Evolutionary conservation across 2,797 vertebrate genomes (phyloP).

Genomic region (Rhodeus uyekii): DNA sequence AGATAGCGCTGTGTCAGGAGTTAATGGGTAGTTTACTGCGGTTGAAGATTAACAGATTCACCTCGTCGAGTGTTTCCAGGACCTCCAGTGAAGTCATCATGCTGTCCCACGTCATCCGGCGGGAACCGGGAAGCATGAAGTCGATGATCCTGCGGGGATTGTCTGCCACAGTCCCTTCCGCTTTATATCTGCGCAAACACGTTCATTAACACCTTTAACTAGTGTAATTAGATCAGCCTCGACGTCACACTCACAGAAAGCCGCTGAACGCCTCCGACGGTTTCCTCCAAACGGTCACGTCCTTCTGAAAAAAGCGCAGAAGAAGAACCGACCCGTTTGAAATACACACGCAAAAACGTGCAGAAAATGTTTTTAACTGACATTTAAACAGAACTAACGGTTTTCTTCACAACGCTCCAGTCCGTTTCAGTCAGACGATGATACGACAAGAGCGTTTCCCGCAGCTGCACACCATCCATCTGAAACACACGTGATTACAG

Average conservation of each 20-base stretch:
- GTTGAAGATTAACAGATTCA: slow-evolving; percentile 54
- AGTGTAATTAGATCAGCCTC: no score
- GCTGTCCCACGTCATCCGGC: slow-evolving; percentile 82
- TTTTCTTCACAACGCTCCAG: slow-evolving; percentile 57
- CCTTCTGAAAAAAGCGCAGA: slow-evolving; percentile 75
- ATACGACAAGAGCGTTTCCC: slow-evolving; percentile 53
- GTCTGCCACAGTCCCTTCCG: slow-evolving; percentile 78
- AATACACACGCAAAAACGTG: neutral
- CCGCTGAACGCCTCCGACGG: slow-evolving; percentile 83
- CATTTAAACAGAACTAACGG: neutral
- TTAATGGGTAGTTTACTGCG: neutral
- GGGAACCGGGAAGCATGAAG: slow-evolving; percentile 83
- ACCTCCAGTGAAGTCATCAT: slow-evolving; percentile 86
- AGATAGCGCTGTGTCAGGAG: neutral
- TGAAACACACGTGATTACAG: no score
- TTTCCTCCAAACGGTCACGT: slow-evolving; percentile 83
- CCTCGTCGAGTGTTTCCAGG: slow-evolving; percentile 79
- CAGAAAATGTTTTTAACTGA: neutral
- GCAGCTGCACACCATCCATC: slow-evolving; percentile 41
- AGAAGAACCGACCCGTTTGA: neutral
- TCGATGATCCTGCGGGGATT: slow-evolving; percentile 75
- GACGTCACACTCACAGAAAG: slow-evolving; percentile 79
- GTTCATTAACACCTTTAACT: no score
- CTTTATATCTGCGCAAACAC: slow-evolving; percentile 79
- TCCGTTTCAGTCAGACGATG: slow-evolving; percentile 45